Evolutionary conservation across 2,113 vertebrate species (phyloP), one percentile per base, ranked within the genome.

Genomic region (Circaetus gallicus): DNA sequence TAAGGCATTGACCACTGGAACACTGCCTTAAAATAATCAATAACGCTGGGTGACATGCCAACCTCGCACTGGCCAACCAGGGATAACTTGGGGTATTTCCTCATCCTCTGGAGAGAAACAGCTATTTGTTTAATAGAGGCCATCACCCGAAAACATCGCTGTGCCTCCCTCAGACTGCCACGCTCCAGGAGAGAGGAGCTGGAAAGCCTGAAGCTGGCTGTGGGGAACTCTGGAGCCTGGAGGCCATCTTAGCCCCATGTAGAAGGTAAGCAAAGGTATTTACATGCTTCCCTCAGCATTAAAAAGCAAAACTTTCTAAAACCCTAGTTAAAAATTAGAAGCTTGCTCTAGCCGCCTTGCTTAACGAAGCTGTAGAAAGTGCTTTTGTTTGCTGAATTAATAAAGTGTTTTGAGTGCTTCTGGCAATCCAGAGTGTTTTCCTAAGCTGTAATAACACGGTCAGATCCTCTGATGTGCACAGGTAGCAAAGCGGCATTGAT

Each of bases 1-100:
- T 3, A 4, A 76, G 49, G 83, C 96, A 97, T 97, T 96, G 97
- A 97, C 94, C 93, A 70, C 67, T 97, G 97, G 97, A 97, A 96
- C 93, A 77, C 88, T 94, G 96, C 93, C 95, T 89, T 61, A 72
- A 92, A 86, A 72, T 85, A 92, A 91, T 97, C 96, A 86, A 95
- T 97, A 83, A 9, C 7, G 0, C 4, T 0, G 88, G 65, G 71
- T 94, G 90, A 59, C 93, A 76, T 0, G 3, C 81, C 93, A 88
- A 36, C 59, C 66, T 82, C 1, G 0, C 0, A 0, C 86, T 82
- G 91, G 74, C 90, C 94, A 97, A 93, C 96, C 91, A 94, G 93
- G 61, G 70, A 71, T 58, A 80, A 82, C 71, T 45, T 73, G 38
- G 71, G 93, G 92, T 96, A 92, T 96, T 97, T 97, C 97, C 97